Evolutionary conservation across 1,140 invertebrate genomes (phyloP).

Genomic region (Neuroterus valhalla): DNA sequence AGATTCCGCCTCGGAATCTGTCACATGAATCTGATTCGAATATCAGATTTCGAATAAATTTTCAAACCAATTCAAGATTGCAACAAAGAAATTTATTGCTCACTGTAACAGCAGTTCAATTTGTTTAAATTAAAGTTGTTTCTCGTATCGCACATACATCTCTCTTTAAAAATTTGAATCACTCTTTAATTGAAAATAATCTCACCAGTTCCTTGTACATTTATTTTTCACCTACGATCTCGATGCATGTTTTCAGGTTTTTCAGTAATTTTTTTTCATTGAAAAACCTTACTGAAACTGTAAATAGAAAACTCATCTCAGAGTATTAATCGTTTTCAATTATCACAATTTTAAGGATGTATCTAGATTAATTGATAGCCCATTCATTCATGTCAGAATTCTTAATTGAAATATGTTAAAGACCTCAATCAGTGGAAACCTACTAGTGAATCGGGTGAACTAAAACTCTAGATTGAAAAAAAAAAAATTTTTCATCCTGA

Average conservation of each 20-base stretch:
- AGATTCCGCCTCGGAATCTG: background rate
- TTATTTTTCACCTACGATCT: too few relatives aligned
- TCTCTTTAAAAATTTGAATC: background rate
- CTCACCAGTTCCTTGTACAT: too few relatives aligned
- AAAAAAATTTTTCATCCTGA: too few relatives aligned
- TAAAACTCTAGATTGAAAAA: too few relatives aligned
- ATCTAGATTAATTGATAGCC: background rate
- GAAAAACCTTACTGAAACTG: too few relatives aligned
- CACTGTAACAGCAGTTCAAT: background rate
- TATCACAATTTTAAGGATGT: background rate
- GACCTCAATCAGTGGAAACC: too few relatives aligned
- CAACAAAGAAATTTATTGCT: background rate
- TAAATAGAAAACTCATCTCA: too few relatives aligned
- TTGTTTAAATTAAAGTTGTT: constrained; percentile 1
- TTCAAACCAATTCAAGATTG: background rate
- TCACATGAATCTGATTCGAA: background rate
- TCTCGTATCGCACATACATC: background rate
- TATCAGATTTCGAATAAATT: constrained; percentile 16
- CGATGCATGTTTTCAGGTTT: too few relatives aligned
- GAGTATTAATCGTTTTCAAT: background rate
- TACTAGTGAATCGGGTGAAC: too few relatives aligned
- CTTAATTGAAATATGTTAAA: background rate
- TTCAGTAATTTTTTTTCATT: too few relatives aligned
- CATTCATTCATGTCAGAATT: background rate
- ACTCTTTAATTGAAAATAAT: too few relatives aligned